Conservation (phyloP, 2,888 invertebrate species). For the Leptinotarsa haldemani region DNA sequence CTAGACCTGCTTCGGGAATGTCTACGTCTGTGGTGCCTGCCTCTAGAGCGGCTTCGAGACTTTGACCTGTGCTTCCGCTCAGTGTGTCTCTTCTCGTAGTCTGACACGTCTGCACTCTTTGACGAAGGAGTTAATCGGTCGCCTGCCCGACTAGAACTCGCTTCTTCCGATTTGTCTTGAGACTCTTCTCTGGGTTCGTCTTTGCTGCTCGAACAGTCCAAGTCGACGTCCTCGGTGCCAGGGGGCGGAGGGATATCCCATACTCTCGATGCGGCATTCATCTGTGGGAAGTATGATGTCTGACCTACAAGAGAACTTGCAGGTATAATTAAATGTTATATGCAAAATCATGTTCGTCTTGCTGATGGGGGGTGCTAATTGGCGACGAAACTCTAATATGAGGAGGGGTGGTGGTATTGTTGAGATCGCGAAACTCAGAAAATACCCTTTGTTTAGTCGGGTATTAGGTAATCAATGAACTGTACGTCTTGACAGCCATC, state of each 20-base stretch:
- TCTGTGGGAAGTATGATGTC: slow-evolving; percentile 55
- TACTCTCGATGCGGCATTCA: slow-evolving; percentile 58
- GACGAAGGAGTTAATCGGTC: slow-evolving; percentile 59
- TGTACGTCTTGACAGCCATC: slow-evolving; percentile 46
- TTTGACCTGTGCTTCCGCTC: slow-evolving; percentile 35
- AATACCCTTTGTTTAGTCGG: slow-evolving; percentile 24
- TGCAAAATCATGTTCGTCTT: slow-evolving; percentile 46
- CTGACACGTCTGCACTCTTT: slow-evolving; percentile 59
- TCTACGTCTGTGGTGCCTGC: slow-evolving; percentile 45
- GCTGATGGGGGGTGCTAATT: slow-evolving; percentile 44
- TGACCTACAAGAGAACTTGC: slow-evolving; percentile 68
- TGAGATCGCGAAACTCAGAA: slow-evolving; percentile 2
- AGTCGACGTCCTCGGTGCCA: slow-evolving; percentile 59
- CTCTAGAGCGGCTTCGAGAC: slow-evolving; percentile 49
- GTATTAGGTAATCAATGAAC: slow-evolving; percentile 57
- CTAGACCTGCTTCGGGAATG: slow-evolving; percentile 50
- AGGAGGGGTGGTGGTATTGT: slow-evolving; percentile 2
- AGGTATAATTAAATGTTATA: slow-evolving; percentile 66
- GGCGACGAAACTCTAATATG: slow-evolving; percentile 49
- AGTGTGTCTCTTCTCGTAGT: slow-evolving; percentile 51
- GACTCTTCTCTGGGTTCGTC: slow-evolving; percentile 24
- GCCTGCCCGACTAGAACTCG: slow-evolving; percentile 45
- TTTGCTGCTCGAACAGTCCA: slow-evolving; percentile 32
- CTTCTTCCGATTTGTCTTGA: slow-evolving; percentile 19
- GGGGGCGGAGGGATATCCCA: slow-evolving; percentile 65